Base-by-base conservation (phyloP, 2,797 vertebrate genomes). In the Galagoides demidoff region DNA sequence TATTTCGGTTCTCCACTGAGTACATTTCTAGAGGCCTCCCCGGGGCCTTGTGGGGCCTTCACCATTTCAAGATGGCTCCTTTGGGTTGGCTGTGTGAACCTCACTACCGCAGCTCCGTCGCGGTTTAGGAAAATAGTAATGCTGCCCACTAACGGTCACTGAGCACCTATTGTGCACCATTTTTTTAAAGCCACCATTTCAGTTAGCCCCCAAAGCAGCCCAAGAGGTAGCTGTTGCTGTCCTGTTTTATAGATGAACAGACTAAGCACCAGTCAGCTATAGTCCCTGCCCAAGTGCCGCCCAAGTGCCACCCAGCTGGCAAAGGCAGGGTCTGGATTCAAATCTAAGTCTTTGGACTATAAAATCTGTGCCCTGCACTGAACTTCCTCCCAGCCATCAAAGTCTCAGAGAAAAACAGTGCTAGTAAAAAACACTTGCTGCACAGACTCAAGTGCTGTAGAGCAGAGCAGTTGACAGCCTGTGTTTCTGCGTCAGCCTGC, bases 81-180 rank as follows among this genome's bases (percentile, higher is more conserved):
- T 20, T 5, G 6, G 34, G 16, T 39, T 37, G 9, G 29, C 14
- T n/a, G 5, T 25, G 3, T 0, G 29, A 37, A 8, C 25, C 20
- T 34, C 0, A 7, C 13, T 37, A 5, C 23, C 7, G 1, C 2
- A 2, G 12, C 6, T 68, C 39, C 22, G 37, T 52, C 5, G 23
- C 1, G 0, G n/a, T 4, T 17, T 77, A 55, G 74, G 76, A 4
- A 4, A 73, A 85, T 0, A 8, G 34, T 55, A 25, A 37, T 10
- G 23, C 29, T 0, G 13, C 11, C 39, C 4, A 3, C 43, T 27
- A 10, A 4, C 37, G 2, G 17, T 52, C 66, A 27, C 5, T 16
- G 27, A 79, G 37, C 2, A 37, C 19, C n/a, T 25, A 4, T 39
- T 1, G 0, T 0, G 17, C 37, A 9, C 52, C 13, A 0, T 19